Conservation (phyloP, 2,113 vertebrate genomes). For the Dromiciops gliroides region DNA sequence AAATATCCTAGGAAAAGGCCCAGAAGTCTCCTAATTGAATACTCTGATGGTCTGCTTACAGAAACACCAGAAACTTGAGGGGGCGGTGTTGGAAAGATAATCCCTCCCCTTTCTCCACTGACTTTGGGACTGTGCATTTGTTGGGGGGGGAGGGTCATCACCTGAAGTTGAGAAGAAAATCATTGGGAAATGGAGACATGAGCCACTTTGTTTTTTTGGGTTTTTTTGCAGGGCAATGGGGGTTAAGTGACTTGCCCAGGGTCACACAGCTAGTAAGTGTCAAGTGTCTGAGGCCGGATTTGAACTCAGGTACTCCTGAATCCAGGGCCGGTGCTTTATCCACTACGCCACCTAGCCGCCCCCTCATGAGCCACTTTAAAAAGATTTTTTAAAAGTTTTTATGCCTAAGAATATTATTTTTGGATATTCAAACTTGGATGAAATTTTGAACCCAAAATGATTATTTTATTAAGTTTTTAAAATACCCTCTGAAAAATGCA, state of each 20-base stretch:
- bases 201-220: not conserved
- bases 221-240: too few relatives aligned
- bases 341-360: too few relatives aligned
- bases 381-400: not conserved
- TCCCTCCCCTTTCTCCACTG: not conserved
- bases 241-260: too few relatives aligned
- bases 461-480: not conserved
- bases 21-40: not conserved
- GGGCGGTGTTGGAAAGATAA: not conserved
- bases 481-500: not conserved
- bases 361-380: not conserved
- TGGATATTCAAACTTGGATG: not conserved
- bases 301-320: too few relatives aligned
- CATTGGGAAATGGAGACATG: not conserved
- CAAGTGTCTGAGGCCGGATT: too few relatives aligned
- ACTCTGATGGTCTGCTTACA: not conserved
- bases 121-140: not conserved
- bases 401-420: not conserved
- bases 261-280: too few relatives aligned
- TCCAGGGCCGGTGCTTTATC: too few relatives aligned
- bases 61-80: not conserved
- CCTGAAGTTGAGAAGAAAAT: not conserved
- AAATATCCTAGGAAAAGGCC: not conserved
- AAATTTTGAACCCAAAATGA: not conserved
- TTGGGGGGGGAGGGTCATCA: too few relatives aligned